phyloP scores from a whole-genome alignment of 2,797 vertebrate genomes.

The Anas capensis region DNA sequence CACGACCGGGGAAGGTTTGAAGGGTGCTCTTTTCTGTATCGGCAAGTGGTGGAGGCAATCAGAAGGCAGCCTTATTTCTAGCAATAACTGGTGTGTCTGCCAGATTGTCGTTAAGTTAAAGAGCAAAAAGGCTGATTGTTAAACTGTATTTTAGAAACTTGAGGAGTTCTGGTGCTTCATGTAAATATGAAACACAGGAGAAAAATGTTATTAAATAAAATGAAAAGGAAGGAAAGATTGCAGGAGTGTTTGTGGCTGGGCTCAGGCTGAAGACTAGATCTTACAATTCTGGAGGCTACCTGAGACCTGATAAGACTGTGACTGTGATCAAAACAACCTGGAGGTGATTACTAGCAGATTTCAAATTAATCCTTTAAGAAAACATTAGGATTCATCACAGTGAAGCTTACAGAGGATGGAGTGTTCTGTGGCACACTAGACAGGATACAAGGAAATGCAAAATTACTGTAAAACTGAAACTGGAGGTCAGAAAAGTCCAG shows the following conservation, averaged over 20 bases:
- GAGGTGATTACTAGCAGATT: slow-evolving; percentile 58
- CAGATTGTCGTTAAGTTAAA: not conserved
- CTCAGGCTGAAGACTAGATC: not conserved
- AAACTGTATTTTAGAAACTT: slow-evolving; percentile 25
- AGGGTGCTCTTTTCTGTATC: not conserved
- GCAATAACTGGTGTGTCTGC: not conserved
- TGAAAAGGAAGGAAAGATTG: not conserved
- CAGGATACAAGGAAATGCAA: not conserved
- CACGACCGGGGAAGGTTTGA: not conserved
- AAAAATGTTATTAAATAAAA: slow-evolving; percentile 46
- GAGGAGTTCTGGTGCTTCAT: slow-evolving; percentile 4
- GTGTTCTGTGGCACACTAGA: not conserved
- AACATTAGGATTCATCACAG: slow-evolving; percentile 54
- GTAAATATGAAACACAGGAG: slow-evolving; percentile 29
- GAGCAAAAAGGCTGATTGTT: slow-evolving; percentile 9
- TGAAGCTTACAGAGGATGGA: not conserved
- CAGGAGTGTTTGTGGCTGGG: not conserved
- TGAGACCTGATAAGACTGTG: slow-evolving; percentile 35
- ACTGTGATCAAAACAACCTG: slow-evolving; percentile 53
- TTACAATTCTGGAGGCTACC: slow-evolving; percentile 46
- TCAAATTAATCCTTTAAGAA: slow-evolving; percentile 64
- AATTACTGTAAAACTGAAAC: not conserved
- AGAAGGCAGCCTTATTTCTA: not conserved
- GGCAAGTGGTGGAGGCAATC: not conserved
- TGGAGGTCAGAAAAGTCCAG: not conserved